Conservation (phyloP, 2,113 vertebrate species). For the Telmatochromis sp. region DNA sequence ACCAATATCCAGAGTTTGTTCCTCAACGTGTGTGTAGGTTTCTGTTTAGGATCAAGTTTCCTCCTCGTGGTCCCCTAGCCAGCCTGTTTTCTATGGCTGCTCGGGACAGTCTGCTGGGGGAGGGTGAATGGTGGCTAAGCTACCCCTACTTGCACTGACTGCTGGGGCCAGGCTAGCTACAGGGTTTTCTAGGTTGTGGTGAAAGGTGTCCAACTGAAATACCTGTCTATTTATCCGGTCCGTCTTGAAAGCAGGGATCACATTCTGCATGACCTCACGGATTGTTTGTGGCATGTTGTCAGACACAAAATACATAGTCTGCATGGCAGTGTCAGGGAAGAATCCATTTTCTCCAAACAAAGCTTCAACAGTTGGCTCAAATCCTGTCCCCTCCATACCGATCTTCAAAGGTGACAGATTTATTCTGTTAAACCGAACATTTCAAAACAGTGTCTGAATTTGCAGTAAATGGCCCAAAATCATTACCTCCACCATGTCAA, state of each 20-base stretch:
- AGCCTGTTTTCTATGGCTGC: neutral
- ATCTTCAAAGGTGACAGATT: slow-evolving; percentile 64
- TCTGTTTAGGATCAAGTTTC: neutral
- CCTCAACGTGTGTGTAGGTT: neutral
- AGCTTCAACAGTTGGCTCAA: slow-evolving; percentile 87
- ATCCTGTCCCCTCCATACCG: slow-evolving; percentile 84
- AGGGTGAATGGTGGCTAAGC: neutral
- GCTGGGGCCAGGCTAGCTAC: neutral
- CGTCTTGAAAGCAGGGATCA: slow-evolving; percentile 72
- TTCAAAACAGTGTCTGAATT: neutral
- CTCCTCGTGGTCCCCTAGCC: neutral
- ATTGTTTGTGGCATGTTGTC: slow-evolving; percentile 77
- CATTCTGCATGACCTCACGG: slow-evolving; percentile 72
- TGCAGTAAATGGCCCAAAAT: neutral
- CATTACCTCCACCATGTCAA: slow-evolving; percentile 88
- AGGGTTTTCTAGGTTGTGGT: neutral
- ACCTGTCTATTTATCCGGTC: slow-evolving; percentile 68
- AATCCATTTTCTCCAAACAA: slow-evolving; percentile 88
- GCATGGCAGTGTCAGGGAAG: slow-evolving; percentile 85
- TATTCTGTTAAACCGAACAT: neutral
- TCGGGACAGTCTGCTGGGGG: neutral
- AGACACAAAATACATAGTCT: slow-evolving; percentile 82
- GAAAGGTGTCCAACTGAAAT: neutral
- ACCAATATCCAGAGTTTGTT: neutral
- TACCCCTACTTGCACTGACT: neutral